Base-by-base conservation (phyloP, 2,888 invertebrate species). In the Eupelmus urozonus region DNA sequence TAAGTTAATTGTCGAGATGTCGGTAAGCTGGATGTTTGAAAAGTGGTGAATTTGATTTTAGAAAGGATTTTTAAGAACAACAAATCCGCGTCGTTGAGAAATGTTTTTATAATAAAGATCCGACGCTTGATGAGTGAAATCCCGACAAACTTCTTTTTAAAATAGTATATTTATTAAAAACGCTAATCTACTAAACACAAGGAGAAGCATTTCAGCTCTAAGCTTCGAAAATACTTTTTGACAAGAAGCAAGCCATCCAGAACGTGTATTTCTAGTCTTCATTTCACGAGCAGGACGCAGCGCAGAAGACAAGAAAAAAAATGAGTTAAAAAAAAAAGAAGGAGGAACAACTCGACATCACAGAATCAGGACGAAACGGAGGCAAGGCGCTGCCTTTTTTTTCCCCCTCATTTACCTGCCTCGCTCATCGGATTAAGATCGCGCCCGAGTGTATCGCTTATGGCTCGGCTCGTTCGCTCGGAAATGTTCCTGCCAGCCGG, bases 341-440 rank as follows among this genome's bases (percentile, higher is more conserved):
- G 23, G n/a, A 45, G n/a, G 29, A 42, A 29, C 45, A 18, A 45
- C 13, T n/a, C 51, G 16, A 23, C 34, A 34, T 5, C 34, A 34
- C 11, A 7, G 55, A 57, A 42, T 16, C 45, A 40, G 34, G 34
- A 27, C 40, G 13, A 51, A 66, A 51, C 62, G 23, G 59, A 18
- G n/a, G 49, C 59, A 23, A 40, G n/a, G 13, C 18, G 49, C 20
- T 40, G 23, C 9, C n/a, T 69, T 57, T 57, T 29, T 42, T 67
- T 53, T 27, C 55, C 13, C 42, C 18, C 4, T 25, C 62, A 51
- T 27, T 7, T 34, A 5, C 3, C 34, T 34, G 34, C 9, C 45
- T 23, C 60, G 62, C 63, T 67, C 63, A 60, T 76, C 71, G 76
- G 76, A 77, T 77, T 77, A 72, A 77, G 66, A 77, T 77, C 76